phyloP scores from a whole-genome alignment of 2,113 vertebrate genomes.

The Indicator maculatus region DNA sequence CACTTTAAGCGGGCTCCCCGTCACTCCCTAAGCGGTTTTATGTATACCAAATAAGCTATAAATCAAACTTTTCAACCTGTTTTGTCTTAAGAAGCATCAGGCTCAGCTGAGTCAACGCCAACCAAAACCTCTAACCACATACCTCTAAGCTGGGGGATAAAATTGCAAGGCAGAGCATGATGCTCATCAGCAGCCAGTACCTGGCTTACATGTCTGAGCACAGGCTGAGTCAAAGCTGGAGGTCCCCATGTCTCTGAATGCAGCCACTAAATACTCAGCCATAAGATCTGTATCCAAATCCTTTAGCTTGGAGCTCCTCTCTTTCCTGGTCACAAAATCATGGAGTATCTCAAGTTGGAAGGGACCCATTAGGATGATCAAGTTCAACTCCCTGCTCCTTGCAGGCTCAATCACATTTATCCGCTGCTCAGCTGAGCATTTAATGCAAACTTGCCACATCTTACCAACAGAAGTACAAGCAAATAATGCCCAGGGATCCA shows the following conservation, averaged over 20 bases:
- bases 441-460: neutral
- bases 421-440: neutral
- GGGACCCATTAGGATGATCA: too few species aligned
- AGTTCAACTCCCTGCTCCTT: too few species aligned
- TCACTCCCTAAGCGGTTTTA: neutral
- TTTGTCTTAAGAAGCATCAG: neutral
- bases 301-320: neutral
- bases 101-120: neutral
- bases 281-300: neutral
- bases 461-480: neutral
- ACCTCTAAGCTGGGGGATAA: neutral
- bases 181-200: neutral
- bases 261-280: neutral
- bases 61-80: neutral
- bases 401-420: neutral
- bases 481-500: neutral
- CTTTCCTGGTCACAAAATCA: fast-evolving
- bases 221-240: neutral
- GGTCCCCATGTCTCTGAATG: neutral
- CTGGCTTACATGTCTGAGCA: neutral
- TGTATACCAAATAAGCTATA: neutral
- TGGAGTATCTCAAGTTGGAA: too few species aligned
- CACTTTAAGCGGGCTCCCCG: neutral
- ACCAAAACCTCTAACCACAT: neutral
- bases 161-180: neutral